Evolutionary conservation across 2,797 vertebrate genomes (phyloP).

Genomic region (Ara ararauna): DNA sequence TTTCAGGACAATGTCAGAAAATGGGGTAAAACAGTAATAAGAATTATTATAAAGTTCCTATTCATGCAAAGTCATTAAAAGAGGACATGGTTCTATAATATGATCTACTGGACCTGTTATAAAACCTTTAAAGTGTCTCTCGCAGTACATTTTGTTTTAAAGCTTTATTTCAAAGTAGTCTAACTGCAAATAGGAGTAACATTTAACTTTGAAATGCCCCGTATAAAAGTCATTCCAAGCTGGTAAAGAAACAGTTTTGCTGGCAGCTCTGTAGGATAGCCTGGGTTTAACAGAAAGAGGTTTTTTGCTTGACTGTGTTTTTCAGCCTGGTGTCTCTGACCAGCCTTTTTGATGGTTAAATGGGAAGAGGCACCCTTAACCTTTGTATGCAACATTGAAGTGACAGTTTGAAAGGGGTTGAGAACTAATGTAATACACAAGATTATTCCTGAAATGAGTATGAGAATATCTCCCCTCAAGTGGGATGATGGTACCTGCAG

Average conservation of each 20-base stretch:
- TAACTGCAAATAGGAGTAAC: slow-evolving; percentile 24
- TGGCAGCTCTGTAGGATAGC: slow-evolving; percentile 43
- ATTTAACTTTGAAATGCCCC: slow-evolving; percentile 12
- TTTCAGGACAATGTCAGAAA: background rate
- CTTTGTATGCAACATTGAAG: slow-evolving; percentile 2
- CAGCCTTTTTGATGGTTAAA: background rate
- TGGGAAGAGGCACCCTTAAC: slow-evolving; percentile 27
- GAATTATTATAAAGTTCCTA: slow-evolving; percentile 31
- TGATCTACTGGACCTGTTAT: slow-evolving; percentile 40
- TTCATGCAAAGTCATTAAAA: slow-evolving; percentile 51
- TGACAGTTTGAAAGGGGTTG: slow-evolving; percentile 3
- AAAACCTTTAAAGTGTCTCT: slow-evolving; percentile 68
- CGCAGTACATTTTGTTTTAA: slow-evolving; percentile 61
- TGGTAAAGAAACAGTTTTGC: slow-evolving; percentile 33
- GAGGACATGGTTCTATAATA: slow-evolving; percentile 36
- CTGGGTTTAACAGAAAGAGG: background rate
- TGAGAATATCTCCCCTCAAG: slow-evolving; percentile 11
- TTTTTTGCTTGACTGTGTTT: background rate
- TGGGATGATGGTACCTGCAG: slow-evolving; percentile 4
- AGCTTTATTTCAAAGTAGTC: slow-evolving; percentile 52
- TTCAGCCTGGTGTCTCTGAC: slow-evolving; percentile 10
- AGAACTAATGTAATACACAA: slow-evolving; percentile 30
- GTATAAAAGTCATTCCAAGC: slow-evolving; percentile 33
- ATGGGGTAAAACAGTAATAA: background rate
- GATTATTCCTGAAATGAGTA: slow-evolving; percentile 34